phyloP scores from a whole-genome alignment of 2,113 vertebrate genomes.

The Notarius lentiginosus region DNA sequence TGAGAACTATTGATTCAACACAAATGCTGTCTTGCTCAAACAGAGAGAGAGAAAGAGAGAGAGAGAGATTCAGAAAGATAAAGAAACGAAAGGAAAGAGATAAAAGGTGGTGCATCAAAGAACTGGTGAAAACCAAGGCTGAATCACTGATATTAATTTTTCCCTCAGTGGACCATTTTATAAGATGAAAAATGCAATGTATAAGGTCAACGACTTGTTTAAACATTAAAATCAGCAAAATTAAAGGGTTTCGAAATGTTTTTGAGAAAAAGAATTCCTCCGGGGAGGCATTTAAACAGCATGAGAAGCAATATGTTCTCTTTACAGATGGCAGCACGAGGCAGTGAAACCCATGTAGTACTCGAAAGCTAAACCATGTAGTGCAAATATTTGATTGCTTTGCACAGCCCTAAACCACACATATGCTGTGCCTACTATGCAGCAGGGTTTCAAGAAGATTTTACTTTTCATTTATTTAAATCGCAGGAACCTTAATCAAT shows the following conservation, averaged over 20 bases:
- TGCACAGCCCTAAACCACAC: background rate
- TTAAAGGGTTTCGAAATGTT: background rate
- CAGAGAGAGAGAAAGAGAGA: background rate
- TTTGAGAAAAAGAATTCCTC: background rate
- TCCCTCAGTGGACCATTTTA: slow-evolving; percentile 3
- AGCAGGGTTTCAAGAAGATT: background rate
- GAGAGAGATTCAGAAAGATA: background rate
- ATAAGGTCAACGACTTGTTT: background rate
- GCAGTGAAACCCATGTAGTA: background rate
- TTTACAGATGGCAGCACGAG: background rate
- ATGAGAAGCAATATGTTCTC: background rate
- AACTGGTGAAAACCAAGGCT: background rate
- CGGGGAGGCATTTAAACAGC: background rate
- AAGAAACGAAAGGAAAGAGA: slow-evolving; percentile 1
- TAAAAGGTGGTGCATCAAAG: slow-evolving; percentile 34
- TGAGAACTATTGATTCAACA: slow-evolving; percentile 59
- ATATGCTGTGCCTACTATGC: background rate
- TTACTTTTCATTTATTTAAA: background rate
- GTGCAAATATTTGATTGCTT: background rate
- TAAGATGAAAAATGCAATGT: background rate
- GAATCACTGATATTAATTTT: background rate
- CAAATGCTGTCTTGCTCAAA: slow-evolving; percentile 9
- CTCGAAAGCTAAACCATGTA: slow-evolving; percentile 3
- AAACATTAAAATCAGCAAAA: background rate
- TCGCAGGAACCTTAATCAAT: background rate